Evolutionary conservation across 1,140 invertebrate genomes (phyloP), one percentile per base, ranked within the genome.

Genomic region (Chymomyza costata): DNA sequence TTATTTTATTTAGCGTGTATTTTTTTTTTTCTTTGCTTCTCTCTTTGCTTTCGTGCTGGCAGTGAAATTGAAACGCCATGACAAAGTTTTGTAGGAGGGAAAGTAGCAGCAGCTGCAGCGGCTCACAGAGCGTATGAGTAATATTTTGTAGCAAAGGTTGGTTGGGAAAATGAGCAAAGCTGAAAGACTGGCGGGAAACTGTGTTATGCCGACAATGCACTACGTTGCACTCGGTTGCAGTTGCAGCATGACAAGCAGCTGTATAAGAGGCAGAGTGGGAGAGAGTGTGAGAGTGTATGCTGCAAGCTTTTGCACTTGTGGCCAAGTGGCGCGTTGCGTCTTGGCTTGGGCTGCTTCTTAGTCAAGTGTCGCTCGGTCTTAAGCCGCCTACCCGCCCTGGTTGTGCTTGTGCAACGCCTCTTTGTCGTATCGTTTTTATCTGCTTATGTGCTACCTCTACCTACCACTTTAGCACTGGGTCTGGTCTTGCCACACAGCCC

Each of bases 171-270:
- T 21, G 18, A 16, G 19, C 14, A 16, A 7, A 14, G 13, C 25
- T 38, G n/a, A n/a, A 28, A 5, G 25, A 5, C 25, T 28, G 25
- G 25, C 25, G 25, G 47, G 48, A 74, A 76, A 78, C 62, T 80
- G 71, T 76, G 71, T 59, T 78, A 76, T 61, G 66, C 66, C 71
- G 66, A 76, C 71, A 80, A 71, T 71, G 73, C 73, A 71, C 62
- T 59, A 61, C 61, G 53, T 58, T 78, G 62, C 66, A 70, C 70
- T 76, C 61, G 41, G 32, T 19, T 46, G n/a, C n/a, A n/a, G n/a
- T n/a, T n/a, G 30, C 47, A 38, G 15, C 8, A 10, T 40, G 10
- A 6, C 13, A 7, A 21, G 10, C 1, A n/a, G n/a, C n/a, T n/a
- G n/a, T n/a, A n/a, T n/a, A n/a, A 3, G 16, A 6, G 32, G 10